Base-by-base conservation (phyloP, 2,797 vertebrate genomes). In the Toxotes lorentzi region DNA sequence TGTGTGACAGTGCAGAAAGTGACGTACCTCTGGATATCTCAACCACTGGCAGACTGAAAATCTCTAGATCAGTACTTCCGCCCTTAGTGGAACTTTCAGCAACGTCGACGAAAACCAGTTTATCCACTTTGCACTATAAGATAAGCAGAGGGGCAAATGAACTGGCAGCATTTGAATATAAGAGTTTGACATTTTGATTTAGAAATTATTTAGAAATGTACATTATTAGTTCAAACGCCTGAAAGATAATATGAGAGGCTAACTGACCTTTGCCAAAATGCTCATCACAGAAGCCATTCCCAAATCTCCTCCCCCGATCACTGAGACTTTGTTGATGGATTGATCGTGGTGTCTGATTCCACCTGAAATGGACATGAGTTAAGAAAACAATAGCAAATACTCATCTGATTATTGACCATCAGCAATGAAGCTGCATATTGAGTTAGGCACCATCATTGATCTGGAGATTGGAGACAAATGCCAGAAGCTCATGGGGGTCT, bases 281-380 rank as follows among this genome's bases (percentile, higher is more conserved):
- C 97, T 96, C 93, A 99, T 88, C 17, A 96, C 95, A 70, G 97
- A 94, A 1, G 98, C 97, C 93, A 98, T 94, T 40, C 97, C 97
- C 77, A 99, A 89, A 78, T 99, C 98, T 83, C 98, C 98, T 85
- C 95, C 96, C 67, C 98, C 98, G 76, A 99, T 94, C 65, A 99
- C 94, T 4, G 98, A 97, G 57, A 99, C 95, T 94, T 99, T 98
- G 76, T 93, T 94, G 63, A 82, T 47, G 9, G 41, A 72, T 45
- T 90, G 85, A 79, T 92, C 81, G 0, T 83, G 86, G 34, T 84
- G 92, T 81, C 69, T 90, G 68, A 78, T 77, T 71, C 78, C 83
- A 85, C 92, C 94, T 95, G 41, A 64, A 85, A 90, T 0, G 1
- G 17, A 76, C 34, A 62, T 0, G 1, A 34, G 63, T 70, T 63